Conservation (phyloP, 1,140 invertebrate genomes). For the Orussus abietinus region DNA sequence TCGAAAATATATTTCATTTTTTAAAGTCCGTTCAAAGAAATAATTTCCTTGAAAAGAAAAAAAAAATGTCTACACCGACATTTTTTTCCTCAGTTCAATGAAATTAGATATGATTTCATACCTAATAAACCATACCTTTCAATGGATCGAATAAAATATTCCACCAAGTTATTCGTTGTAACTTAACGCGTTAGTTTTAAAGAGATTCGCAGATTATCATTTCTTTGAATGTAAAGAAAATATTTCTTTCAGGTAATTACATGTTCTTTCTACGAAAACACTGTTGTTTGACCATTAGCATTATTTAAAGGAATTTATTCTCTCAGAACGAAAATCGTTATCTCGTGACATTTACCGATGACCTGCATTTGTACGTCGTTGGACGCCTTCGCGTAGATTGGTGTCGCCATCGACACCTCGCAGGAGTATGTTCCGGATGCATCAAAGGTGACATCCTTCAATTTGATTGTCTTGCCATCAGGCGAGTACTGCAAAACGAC, state of each 20-base stretch:
- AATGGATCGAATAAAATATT: too few relatives aligned
- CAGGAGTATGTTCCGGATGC: slow-evolving; percentile 71
- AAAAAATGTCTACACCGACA: neutral
- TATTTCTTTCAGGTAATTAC: too few relatives aligned
- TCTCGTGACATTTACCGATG: too few relatives aligned
- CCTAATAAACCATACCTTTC: too few relatives aligned
- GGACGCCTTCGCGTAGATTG: slow-evolving; percentile 73
- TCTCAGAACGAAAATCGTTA: slow-evolving; percentile 43
- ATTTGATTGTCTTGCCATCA: slow-evolving; percentile 69
- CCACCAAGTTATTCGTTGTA: too few relatives aligned
- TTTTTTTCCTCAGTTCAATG: slow-evolving; percentile 20
- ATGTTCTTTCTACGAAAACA: too few relatives aligned
- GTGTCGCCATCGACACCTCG: slow-evolving; percentile 70
- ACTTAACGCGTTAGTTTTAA: too few relatives aligned
- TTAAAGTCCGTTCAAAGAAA: too few relatives aligned
- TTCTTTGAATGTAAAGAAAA: too few relatives aligned
- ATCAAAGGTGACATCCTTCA: slow-evolving; percentile 70
- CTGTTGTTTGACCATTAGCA: neutral
- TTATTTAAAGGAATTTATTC: neutral
- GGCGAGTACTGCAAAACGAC: slow-evolving; percentile 65
- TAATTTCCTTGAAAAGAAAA: neutral
- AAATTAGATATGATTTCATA: too few relatives aligned
- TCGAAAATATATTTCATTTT: too few relatives aligned
- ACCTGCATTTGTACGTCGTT: slow-evolving; percentile 67
- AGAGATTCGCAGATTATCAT: too few relatives aligned